Conservation (phyloP, 2,888 invertebrate genomes). For the Rhagonycha fulva region DNA sequence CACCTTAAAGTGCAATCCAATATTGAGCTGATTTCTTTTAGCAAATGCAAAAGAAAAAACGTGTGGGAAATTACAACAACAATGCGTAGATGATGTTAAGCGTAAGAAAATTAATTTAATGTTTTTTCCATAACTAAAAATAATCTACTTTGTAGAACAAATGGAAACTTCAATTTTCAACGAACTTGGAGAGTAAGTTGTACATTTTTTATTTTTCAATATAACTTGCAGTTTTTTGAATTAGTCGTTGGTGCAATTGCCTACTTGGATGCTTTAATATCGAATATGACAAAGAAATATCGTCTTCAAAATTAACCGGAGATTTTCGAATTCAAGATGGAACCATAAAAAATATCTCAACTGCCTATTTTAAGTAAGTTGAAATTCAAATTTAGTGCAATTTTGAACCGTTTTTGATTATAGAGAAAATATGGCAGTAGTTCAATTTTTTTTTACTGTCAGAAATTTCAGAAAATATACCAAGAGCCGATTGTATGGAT, state of each 20-base stretch:
- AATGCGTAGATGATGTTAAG: background rate
- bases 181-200: background rate
- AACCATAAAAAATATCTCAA: conserved; percentile 31
- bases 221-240: background rate
- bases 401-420: conserved; percentile 31
- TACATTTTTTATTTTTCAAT: background rate
- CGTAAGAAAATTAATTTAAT: background rate
- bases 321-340: conserved; percentile 32
- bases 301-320: conserved; percentile 37
- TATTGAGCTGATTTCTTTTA: background rate
- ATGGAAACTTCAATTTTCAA: background rate
- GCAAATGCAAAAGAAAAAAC: background rate
- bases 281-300: conserved; percentile 60
- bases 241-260: conserved; percentile 59
- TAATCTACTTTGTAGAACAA: background rate
- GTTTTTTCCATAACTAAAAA: background rate
- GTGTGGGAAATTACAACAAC: background rate
- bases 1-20: background rate
- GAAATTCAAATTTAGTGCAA: background rate
- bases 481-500: conserved; percentile 75
- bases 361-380: conserved; percentile 42
- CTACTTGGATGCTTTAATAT: conserved; percentile 79
- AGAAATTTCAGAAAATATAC: conserved; percentile 69
- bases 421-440: conserved; percentile 68
- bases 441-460: conserved; percentile 72